A percentile compares a stretch with the other conserved stretches of the same genome.
Evolutionary conservation across 2,797 vertebrate genomes (phyloP).

Genomic region (Ceyx erithaca): DNA sequence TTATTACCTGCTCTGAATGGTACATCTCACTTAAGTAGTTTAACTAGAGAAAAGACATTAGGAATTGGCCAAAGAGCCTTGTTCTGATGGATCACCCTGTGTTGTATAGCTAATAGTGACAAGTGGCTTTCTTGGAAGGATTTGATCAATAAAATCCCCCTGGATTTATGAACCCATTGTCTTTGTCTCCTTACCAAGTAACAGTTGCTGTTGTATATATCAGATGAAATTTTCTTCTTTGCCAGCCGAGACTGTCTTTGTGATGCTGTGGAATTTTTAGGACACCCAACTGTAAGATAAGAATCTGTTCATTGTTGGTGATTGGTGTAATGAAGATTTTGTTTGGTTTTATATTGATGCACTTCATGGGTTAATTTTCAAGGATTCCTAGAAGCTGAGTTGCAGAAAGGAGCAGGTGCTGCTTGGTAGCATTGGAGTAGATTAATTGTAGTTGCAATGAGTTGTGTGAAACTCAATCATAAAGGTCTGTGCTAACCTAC

Average conservation of each 20-base stretch:
- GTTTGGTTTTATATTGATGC: not conserved
- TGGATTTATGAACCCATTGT: not conserved
- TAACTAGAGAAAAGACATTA: not conserved
- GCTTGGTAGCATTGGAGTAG: not conserved
- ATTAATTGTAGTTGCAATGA: not conserved
- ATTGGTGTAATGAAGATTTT: not conserved
- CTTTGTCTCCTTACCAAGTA: not conserved
- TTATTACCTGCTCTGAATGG: not conserved
- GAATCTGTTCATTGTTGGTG: not conserved
- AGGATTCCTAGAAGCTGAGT: not conserved
- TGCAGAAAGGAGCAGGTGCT: not conserved
- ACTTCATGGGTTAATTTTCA: not conserved
- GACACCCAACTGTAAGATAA: not conserved
- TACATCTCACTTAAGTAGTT: not conserved
- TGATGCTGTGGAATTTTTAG: not conserved
- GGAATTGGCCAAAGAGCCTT: not conserved
- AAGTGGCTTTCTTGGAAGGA: not conserved
- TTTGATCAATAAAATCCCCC: slow-evolving; percentile 3
- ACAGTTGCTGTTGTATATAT: not conserved
- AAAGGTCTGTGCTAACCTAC: not conserved
- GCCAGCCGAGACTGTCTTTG: not conserved
- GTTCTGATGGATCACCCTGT: not conserved
- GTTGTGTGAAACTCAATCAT: not conserved
- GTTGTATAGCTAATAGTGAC: not conserved
- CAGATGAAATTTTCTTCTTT: not conserved